These are phyloP conservation scores for Dendrocincla fuliginosa DNA, from an alignment of 2,797 vertebrate genomes.

Conservation along the genomic window DNA sequence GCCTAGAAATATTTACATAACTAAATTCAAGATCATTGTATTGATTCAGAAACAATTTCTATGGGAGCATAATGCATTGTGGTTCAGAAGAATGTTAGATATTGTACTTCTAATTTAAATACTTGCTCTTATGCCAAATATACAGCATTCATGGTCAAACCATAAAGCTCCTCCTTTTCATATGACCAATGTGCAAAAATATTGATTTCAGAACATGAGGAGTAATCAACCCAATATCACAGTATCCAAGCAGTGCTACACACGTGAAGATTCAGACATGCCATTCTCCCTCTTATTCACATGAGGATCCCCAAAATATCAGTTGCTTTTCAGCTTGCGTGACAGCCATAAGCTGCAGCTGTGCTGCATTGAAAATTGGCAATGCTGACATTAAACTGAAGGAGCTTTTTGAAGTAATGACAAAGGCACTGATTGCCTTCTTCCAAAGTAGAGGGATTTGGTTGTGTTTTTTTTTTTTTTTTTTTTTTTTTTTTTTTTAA, in stretches of 20 bases:
- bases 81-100: neutral
- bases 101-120: neutral
- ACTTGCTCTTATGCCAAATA: neutral
- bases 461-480: neutral
- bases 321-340: slow-evolving; percentile 46
- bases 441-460: neutral
- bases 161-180: neutral
- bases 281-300: slow-evolving; percentile 22
- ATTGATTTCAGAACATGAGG: neutral
- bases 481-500: neutral
- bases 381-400: slow-evolving; percentile 64
- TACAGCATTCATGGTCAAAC: neutral
- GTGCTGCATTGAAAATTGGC: slow-evolving; percentile 67
- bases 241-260: neutral
- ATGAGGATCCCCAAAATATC: slow-evolving; percentile 47
- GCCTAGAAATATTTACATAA: neutral
- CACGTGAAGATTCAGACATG: neutral
- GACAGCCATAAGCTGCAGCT: slow-evolving; percentile 71
- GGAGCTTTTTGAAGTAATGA: slow-evolving; percentile 64
- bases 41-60: slow-evolving; percentile 6
- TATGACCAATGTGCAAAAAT: neutral
- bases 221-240: neutral
- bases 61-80: neutral
- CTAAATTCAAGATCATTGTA: slow-evolving; percentile 19
- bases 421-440: slow-evolving; percentile 74